These are phyloP conservation scores for Desmodus rotundus DNA, from an alignment of 2,113 vertebrate species.

Conservation along the genomic window DNA sequence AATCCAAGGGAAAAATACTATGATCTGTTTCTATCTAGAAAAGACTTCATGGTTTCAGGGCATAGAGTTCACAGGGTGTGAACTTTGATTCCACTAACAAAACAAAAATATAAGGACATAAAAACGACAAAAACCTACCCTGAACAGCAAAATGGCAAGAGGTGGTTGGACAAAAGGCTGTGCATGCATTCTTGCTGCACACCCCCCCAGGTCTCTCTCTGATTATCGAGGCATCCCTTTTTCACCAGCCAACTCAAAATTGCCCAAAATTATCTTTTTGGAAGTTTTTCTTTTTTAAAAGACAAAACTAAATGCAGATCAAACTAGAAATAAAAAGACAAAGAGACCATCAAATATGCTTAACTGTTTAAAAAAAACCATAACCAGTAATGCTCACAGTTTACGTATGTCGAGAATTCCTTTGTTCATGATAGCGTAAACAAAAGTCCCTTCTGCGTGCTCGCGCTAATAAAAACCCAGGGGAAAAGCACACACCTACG, in stretches of 20 bases:
- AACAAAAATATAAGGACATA: not conserved
- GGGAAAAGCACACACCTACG: slow-evolving; percentile 61
- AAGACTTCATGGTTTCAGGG: slow-evolving; percentile 69
- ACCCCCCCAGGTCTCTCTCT: slow-evolving; percentile 77
- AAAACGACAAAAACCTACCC: not conserved
- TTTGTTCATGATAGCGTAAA: slow-evolving; percentile 82
- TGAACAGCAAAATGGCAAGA: not conserved
- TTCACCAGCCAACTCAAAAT: slow-evolving; percentile 81
- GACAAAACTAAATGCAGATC: slow-evolving; percentile 76
- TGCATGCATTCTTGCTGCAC: slow-evolving; percentile 72
- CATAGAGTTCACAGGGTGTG: slow-evolving; percentile 66
- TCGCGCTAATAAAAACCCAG: slow-evolving; percentile 75
- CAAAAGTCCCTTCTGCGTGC: slow-evolving; percentile 74
- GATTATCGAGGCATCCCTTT: slow-evolving; percentile 78
- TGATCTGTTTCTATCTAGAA: slow-evolving; percentile 72
- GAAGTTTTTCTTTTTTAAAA: slow-evolving; percentile 60
- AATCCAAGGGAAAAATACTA: slow-evolving; percentile 28
- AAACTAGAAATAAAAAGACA: slow-evolving; percentile 78
- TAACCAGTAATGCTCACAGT: slow-evolving; percentile 74
- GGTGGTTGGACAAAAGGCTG: slow-evolving; percentile 56
- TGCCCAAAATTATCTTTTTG: slow-evolving; percentile 69
- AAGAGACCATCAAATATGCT: slow-evolving; percentile 72
- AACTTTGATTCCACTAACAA: slow-evolving; percentile 61
- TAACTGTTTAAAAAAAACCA: slow-evolving; percentile 70
- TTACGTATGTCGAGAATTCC: slow-evolving; percentile 84